phyloP scores from a whole-genome alignment of 2,888 invertebrate species.

The Agrochola circellaris region DNA sequence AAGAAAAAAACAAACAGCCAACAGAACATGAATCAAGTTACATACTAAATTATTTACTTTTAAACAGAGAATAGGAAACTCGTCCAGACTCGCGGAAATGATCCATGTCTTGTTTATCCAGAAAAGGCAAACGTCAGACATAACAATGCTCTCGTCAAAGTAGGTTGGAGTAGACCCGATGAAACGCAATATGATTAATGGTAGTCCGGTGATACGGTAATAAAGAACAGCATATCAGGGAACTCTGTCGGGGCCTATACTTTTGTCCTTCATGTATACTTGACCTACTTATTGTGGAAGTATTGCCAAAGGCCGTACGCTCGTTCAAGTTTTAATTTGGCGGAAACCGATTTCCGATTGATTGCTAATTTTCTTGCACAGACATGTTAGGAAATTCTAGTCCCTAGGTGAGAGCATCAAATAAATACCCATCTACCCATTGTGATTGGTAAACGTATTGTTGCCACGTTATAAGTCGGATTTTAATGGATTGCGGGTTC shows the following conservation, averaged over 20 bases:
- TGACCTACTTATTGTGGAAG: slow-evolving; percentile 84
- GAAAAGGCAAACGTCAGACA: slow-evolving; percentile 71
- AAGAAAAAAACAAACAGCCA: slow-evolving; percentile 60
- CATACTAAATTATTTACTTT: slow-evolving; percentile 49
- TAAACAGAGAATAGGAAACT: slow-evolving; percentile 55
- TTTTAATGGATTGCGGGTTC: slow-evolving; percentile 29
- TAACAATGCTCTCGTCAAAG: slow-evolving; percentile 73
- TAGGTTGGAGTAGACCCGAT: slow-evolving; percentile 76
- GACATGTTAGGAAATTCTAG: slow-evolving; percentile 62
- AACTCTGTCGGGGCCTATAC: slow-evolving; percentile 72
- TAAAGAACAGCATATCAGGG: slow-evolving; percentile 79
- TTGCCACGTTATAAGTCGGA: slow-evolving; percentile 13
- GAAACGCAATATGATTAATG: slow-evolving; percentile 82
- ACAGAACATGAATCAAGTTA: slow-evolving; percentile 59
- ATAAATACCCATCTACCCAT: slow-evolving; percentile 34
- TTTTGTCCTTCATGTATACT: slow-evolving; percentile 84
- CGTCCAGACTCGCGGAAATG: slow-evolving; percentile 66
- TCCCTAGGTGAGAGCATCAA: slow-evolving; percentile 50
- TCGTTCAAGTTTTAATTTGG: slow-evolving; percentile 77
- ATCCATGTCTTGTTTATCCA: slow-evolving; percentile 75
- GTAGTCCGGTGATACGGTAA: slow-evolving; percentile 79
- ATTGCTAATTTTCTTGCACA: slow-evolving; percentile 73
- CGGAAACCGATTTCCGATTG: slow-evolving; percentile 77
- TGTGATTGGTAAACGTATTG: slow-evolving; percentile 47
- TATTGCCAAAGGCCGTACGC: slow-evolving; percentile 76